Conservation (phyloP, 2,797 vertebrate species). For the Leuciscus waleckii region DNA sequence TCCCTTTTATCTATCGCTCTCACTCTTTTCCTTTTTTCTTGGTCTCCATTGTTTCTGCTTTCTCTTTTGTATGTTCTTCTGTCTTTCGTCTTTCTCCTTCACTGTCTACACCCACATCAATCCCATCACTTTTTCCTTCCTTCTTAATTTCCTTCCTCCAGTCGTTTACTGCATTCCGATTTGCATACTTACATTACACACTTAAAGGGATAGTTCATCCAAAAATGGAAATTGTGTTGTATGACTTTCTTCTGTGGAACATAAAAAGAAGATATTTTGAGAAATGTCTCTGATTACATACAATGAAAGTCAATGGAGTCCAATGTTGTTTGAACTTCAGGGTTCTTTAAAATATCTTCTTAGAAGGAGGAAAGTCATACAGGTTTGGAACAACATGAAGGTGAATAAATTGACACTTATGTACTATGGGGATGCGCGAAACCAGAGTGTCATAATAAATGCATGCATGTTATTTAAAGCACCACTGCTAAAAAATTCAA, state of each 20-base stretch:
- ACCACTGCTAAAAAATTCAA: neutral
- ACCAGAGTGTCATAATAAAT: neutral
- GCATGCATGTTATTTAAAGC: neutral
- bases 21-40: neutral
- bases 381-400: neutral
- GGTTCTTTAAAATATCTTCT: neutral
- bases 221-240: neutral
- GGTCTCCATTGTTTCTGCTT: conserved; percentile 8
- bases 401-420: neutral
- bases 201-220: neutral
- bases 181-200: neutral
- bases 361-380: neutral
- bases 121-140: conserved; percentile 56
- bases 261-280: neutral
- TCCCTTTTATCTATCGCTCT: conserved; percentile 4
- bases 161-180: conserved; percentile 20
- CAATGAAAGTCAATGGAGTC: neutral
- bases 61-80: conserved; percentile 60
- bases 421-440: neutral
- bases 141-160: conserved; percentile 14
- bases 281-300: neutral
- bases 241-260: neutral
- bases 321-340: neutral
- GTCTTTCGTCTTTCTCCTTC: conserved; percentile 14
- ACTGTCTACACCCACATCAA: conserved; percentile 7